These are phyloP conservation scores for Harpagifer antarcticus DNA, from an alignment of 2,797 vertebrate genomes.

Conservation along the genomic window DNA sequence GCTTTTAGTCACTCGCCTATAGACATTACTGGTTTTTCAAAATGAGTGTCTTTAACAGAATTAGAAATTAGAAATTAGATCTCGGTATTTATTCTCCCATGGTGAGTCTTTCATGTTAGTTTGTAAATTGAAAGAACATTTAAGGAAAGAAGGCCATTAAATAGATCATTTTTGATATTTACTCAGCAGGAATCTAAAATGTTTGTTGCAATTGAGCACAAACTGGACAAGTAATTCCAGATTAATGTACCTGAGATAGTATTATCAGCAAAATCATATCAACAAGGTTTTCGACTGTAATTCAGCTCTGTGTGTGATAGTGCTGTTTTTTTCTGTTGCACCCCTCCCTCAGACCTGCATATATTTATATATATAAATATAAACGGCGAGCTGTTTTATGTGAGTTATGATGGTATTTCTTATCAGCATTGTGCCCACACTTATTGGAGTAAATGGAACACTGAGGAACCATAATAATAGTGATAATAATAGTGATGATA, in stretches of 20 bases:
- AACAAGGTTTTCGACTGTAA: constrained; percentile 37
- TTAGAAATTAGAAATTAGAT: constrained; percentile 21
- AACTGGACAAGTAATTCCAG: constrained; percentile 64
- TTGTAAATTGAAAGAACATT: constrained; percentile 25
- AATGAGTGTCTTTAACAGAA: constrained; percentile 60
- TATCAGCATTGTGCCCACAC: constrained; percentile 44
- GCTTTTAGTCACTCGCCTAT: constrained; percentile 66
- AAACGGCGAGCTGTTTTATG: constrained; percentile 45
- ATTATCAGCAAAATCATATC: constrained; percentile 35
- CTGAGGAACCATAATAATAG: background rate
- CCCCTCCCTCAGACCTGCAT: constrained; percentile 33
- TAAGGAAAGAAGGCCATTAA: constrained; percentile 18
- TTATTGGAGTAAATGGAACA: constrained; percentile 39
- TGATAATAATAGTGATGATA: constrained; percentile 58
- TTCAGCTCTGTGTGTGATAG: constrained; percentile 53
- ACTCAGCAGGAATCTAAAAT: constrained; percentile 60
- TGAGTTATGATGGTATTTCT: constrained; percentile 47
- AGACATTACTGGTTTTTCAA: constrained; percentile 52
- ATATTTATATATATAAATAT: constrained; percentile 6
- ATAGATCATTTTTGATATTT: constrained; percentile 31
- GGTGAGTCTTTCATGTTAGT: constrained; percentile 26
- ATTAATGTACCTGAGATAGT: constrained; percentile 56
- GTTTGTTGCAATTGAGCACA: constrained; percentile 85
- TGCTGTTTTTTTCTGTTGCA: constrained; percentile 36
- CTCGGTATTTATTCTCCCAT: constrained; percentile 35